These are phyloP conservation scores for Chaetops frenatus DNA, from an alignment of 2,113 vertebrate species.

Conservation along the genomic window DNA sequence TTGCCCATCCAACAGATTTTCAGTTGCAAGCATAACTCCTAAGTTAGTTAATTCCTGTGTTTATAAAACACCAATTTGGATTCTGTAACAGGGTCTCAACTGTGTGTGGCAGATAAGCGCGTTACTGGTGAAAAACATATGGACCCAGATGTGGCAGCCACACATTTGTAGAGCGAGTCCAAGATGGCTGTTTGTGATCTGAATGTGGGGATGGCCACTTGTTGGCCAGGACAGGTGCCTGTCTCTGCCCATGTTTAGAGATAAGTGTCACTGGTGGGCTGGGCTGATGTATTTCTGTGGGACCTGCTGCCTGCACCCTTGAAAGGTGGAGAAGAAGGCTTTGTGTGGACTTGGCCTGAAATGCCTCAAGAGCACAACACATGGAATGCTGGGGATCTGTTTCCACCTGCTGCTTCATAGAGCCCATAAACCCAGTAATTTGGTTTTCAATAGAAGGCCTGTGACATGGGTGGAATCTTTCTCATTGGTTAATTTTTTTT, in stretches of 20 bases:
- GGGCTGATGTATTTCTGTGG: neutral
- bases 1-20: rapidly evolving
- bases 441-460: neutral
- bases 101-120: rapidly evolving
- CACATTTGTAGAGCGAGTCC: neutral
- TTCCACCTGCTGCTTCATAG: neutral
- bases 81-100: neutral
- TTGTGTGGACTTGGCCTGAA: neutral
- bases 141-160: neutral
- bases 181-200: neutral
- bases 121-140: neutral
- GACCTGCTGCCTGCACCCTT: neutral
- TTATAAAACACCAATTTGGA: neutral
- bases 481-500: neutral
- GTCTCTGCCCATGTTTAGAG: neutral
- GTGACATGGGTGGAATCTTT: neutral
- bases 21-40: neutral
- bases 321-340: neutral
- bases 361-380: neutral
- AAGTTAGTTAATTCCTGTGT: neutral
- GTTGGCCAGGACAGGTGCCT: neutral
- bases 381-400: rapidly evolving
- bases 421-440: neutral
- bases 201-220: neutral
- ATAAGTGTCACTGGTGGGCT: neutral